Evolutionary conservation across 2,113 vertebrate genomes (phyloP).

Genomic region (Macrotis lagotis): DNA sequence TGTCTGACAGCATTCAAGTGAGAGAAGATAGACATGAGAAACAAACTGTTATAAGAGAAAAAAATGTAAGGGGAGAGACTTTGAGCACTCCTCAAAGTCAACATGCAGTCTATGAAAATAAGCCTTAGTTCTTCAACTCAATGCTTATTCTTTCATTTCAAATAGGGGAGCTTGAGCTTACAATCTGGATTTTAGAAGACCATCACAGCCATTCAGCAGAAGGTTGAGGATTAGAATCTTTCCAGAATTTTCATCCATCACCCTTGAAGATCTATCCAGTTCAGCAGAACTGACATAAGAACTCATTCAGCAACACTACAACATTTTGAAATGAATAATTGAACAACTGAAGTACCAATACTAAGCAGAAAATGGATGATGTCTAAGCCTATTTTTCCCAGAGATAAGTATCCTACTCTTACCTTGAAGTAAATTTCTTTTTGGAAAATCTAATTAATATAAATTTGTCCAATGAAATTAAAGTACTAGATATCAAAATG

Average conservation of each 20-base stretch:
- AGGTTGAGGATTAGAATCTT: background rate
- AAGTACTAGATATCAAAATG: background rate
- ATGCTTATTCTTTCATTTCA: background rate
- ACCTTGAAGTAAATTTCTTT: background rate
- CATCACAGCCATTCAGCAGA: background rate
- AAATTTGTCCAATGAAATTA: background rate
- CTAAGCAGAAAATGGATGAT: background rate
- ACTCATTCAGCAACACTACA: background rate
- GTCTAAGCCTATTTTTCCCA: background rate
- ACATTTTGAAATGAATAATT: background rate
- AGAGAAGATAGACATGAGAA: background rate
- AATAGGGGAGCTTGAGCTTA: background rate
- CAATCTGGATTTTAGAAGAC: background rate
- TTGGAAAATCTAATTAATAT: background rate
- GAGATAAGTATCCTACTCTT: background rate
- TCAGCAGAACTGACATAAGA: background rate
- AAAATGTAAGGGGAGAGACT: background rate
- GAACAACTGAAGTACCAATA: background rate
- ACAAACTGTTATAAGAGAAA: no score
- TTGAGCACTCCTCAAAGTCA: background rate
- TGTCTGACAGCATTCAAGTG: background rate
- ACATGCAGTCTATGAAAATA: background rate
- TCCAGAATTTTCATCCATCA: background rate
- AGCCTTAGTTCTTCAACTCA: background rate
- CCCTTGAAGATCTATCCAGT: background rate